Evolutionary conservation across 2,113 vertebrate genomes (phyloP).

Genomic region (Cheirogaleus medius): DNA sequence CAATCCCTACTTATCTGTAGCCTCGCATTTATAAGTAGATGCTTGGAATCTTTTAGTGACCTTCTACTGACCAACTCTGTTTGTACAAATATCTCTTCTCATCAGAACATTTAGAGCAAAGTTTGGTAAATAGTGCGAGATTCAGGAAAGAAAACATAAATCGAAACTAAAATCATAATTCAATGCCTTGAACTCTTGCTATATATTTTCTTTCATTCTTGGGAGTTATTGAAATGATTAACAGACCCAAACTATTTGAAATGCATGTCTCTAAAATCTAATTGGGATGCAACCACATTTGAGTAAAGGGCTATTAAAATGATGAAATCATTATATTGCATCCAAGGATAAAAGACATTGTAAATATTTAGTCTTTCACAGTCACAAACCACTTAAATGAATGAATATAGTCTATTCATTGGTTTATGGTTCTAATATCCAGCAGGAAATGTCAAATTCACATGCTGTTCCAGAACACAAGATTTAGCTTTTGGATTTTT

Average conservation of each 20-base stretch:
- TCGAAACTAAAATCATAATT: conserved; percentile 29
- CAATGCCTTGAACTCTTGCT: neutral
- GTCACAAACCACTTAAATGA: conserved; percentile 63
- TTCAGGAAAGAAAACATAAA: conserved; percentile 39
- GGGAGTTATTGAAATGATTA: conserved; percentile 57
- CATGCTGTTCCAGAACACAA: conserved; percentile 50
- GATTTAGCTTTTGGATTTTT: conserved; percentile 72
- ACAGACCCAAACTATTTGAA: conserved; percentile 61
- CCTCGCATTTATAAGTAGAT: neutral
- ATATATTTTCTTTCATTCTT: conserved; percentile 46
- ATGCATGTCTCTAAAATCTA: conserved; percentile 45
- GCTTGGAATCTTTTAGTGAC: neutral
- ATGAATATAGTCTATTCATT: conserved; percentile 60
- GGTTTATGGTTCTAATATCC: conserved; percentile 54
- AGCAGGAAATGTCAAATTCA: conserved; percentile 76
- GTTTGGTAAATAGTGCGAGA: conserved; percentile 34
- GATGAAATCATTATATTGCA: conserved; percentile 66
- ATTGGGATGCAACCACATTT: conserved; percentile 53
- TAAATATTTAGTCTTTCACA: conserved; percentile 74
- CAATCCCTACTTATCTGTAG: neutral
- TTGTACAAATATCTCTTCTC: conserved; percentile 19
- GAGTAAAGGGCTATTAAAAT: conserved; percentile 62
- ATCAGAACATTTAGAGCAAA: conserved; percentile 27
- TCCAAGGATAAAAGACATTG: conserved; percentile 63
- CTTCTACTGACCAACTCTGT: neutral